phyloP scores from a whole-genome alignment of 2,888 invertebrate species.

The Temnothorax unifasciatus region DNA sequence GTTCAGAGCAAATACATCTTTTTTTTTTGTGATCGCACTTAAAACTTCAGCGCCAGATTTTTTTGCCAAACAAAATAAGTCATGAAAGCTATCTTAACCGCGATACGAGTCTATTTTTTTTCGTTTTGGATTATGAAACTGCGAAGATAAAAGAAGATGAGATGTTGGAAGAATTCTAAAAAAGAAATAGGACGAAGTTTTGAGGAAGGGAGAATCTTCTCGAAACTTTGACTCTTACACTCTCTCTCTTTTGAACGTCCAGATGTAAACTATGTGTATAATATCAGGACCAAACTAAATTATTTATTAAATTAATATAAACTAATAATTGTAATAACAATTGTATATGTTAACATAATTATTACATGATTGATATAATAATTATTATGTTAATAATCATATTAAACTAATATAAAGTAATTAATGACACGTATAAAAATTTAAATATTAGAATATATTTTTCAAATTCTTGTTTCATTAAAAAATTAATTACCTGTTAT shows the following conservation, averaged over 20 bases:
- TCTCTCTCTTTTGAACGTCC: neutral
- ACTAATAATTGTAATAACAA: neutral
- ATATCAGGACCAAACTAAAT: neutral
- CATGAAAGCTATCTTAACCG: neutral
- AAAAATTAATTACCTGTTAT: neutral
- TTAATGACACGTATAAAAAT: neutral
- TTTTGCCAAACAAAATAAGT: neutral
- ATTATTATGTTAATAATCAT: neutral
- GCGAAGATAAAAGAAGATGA: neutral
- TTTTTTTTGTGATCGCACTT: neutral
- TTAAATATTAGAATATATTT: neutral
- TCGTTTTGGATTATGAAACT: neutral
- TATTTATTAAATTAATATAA: neutral
- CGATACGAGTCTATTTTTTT: neutral
- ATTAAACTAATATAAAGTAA: neutral
- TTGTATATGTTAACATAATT: neutral
- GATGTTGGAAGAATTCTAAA: neutral
- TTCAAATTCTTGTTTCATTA: neutral
- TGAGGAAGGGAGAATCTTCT: neutral
- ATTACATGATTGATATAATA: neutral
- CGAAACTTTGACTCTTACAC: neutral
- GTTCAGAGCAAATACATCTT: neutral
- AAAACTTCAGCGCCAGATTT: neutral
- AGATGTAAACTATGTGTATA: neutral
- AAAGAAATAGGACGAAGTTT: neutral